These are phyloP conservation scores for Triops cancriformis DNA, from an alignment of 1,140 invertebrate species.

Conservation along the genomic window DNA sequence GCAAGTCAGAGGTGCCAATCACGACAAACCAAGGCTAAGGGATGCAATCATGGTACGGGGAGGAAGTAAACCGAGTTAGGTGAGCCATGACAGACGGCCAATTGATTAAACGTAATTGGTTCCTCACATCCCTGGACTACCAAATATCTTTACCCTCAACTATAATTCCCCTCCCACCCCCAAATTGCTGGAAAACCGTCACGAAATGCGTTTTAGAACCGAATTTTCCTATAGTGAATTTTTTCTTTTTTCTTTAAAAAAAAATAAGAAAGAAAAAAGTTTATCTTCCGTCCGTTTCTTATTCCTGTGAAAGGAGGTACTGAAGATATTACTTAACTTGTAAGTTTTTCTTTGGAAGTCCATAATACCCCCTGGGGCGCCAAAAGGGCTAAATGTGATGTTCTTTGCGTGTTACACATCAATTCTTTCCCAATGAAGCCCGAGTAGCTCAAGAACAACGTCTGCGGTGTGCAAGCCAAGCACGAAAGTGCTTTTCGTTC, in stretches of 20 bases:
- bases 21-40: neutral
- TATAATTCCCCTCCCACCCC: neutral
- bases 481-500: neutral
- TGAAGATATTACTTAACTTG: neutral
- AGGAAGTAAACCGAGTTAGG: neutral
- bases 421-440: neutral
- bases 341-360: neutral
- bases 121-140: neutral
- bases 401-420: conserved; percentile 6
- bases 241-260: too few species aligned
- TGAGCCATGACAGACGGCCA: conserved; percentile 1
- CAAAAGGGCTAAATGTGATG: neutral
- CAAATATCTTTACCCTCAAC: neutral
- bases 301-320: too few species aligned
- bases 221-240: too few species aligned
- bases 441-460: neutral
- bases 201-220: too few species aligned
- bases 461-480: neutral
- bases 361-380: neutral
- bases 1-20: conserved; percentile 9
- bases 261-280: too few species aligned
- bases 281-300: too few species aligned
- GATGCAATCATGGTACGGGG: neutral
- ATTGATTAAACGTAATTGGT: neutral
- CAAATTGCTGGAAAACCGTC: too few species aligned